Evolutionary conservation across 1,140 invertebrate species (phyloP), one percentile per base, ranked within the genome.

Genomic region (Lamellibrachia luymesi): DNA sequence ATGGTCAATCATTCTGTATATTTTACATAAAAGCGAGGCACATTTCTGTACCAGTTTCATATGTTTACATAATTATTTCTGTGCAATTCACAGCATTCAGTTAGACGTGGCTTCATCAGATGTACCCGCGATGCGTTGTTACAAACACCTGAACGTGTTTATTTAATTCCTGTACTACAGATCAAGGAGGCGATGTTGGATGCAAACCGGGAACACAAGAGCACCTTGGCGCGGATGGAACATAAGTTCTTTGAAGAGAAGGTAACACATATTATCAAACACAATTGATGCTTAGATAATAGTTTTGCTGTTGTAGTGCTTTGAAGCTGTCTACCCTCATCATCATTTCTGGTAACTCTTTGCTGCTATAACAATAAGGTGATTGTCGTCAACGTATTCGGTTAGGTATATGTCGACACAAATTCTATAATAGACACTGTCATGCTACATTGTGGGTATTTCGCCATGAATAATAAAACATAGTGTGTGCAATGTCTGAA

Each of bases 201-300:
- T 93, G 95, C 96, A 2, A 96, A 96, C 93, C 94, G 95, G 93
- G 96, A 96, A 50, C 96, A 96, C 92, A 96, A 96, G 93, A 94
- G 94, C 4, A 95, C 95, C 51, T 93, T 96, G 1, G 94, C 94
- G 90, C 94, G 95, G 92, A 95, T 96, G 95, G 96, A 96, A 94
- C 96, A 96, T 93, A 96, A 96, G 94, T 96, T 96, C 94, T 96
- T 96, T 95, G 96, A 96, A 93, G 96, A 96, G 95, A 96, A 96
- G 95, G 95, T 96, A 93, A 64, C 10, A n/a, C 5, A 91, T 10
- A 91, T 90, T 38, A 38, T 10, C 8, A 80, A 80, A 80, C 8
- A 80, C 8, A 80, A 80, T 4, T 80, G 7, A 80, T 80, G 64
- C 52, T 80, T 80, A 80, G 2, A 4, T 80, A 2, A 80, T 80